Evolutionary conservation across 1,140 invertebrate genomes (phyloP).

Genomic region (Physella acuta): DNA sequence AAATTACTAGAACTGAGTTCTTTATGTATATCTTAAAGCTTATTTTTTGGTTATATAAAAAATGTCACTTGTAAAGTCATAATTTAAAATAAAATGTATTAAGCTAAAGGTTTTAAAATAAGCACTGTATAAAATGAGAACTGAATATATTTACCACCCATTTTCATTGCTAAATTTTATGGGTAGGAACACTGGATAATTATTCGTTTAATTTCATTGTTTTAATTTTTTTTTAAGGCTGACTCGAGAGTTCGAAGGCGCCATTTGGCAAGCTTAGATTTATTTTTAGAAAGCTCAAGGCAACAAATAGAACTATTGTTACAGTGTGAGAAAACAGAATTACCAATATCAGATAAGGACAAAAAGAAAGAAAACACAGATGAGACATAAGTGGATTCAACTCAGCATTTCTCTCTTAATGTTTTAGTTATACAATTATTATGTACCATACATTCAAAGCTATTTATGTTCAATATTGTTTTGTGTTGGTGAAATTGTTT

Average conservation of each 20-base stretch:
- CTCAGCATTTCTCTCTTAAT: too few relatives aligned
- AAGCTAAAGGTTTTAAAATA: too few relatives aligned
- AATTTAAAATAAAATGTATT: too few relatives aligned
- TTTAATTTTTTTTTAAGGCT: constrained; percentile 28
- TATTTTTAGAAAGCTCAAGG: constrained; percentile 42
- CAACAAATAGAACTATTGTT: constrained; percentile 38
- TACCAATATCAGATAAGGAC: too few relatives aligned
- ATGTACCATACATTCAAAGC: too few relatives aligned
- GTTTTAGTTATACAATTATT: too few relatives aligned
- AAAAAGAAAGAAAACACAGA: too few relatives aligned
- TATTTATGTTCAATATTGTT: too few relatives aligned
- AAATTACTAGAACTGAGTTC: background rate
- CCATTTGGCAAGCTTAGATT: constrained; percentile 38
- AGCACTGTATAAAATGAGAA: too few relatives aligned
- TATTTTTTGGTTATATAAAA: background rate
- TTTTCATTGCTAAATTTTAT: background rate
- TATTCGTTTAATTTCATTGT: background rate
- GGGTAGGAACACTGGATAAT: background rate
- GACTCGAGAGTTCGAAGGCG: constrained; percentile 32
- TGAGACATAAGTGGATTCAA: too few relatives aligned
- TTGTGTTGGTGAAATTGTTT: too few relatives aligned
- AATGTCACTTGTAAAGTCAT: background rate
- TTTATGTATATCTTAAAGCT: background rate
- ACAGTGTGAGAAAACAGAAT: constrained; percentile 26
- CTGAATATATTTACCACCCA: background rate